These are phyloP conservation scores for Cosmopolites sordidus DNA, from an alignment of 2,888 invertebrate genomes.

Conservation along the genomic window DNA sequence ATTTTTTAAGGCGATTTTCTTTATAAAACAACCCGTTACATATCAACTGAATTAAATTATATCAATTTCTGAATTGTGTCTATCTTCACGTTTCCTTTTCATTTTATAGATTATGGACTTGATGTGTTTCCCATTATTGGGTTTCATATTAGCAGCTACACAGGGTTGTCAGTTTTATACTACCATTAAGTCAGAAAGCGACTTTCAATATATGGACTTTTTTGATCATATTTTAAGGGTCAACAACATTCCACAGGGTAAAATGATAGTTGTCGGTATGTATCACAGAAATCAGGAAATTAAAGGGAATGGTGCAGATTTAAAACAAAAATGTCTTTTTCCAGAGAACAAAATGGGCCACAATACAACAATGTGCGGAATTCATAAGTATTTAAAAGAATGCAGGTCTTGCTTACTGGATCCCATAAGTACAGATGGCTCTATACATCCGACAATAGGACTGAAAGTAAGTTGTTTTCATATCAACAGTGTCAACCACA, in stretches of 20 bases:
- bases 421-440: conserved; percentile 56
- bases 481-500: no score
- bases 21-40: no score
- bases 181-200: conserved; percentile 25
- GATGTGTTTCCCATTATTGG: conserved; percentile 61
- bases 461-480: conserved; percentile 11
- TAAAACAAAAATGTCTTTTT: background rate
- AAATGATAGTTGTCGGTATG: conserved; percentile 23
- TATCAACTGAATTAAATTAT: no score
- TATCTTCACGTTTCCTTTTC: no score
- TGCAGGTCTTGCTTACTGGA: conserved; percentile 40
- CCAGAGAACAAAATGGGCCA: conserved; percentile 22
- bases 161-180: conserved; percentile 36
- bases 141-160: conserved; percentile 55
- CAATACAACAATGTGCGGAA: conserved; percentile 27
- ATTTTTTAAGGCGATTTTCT: no score
- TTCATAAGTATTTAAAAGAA: conserved; percentile 25
- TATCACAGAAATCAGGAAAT: background rate
- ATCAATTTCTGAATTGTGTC: no score
- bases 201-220: conserved; percentile 29
- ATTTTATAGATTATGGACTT: conserved; percentile 57
- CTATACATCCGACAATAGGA: conserved; percentile 46
- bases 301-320: background rate
- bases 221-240: conserved; percentile 28
- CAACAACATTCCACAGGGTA: conserved; percentile 30